phyloP scores from a whole-genome alignment of 1,140 invertebrate genomes.

The Holotrichia oblita region DNA sequence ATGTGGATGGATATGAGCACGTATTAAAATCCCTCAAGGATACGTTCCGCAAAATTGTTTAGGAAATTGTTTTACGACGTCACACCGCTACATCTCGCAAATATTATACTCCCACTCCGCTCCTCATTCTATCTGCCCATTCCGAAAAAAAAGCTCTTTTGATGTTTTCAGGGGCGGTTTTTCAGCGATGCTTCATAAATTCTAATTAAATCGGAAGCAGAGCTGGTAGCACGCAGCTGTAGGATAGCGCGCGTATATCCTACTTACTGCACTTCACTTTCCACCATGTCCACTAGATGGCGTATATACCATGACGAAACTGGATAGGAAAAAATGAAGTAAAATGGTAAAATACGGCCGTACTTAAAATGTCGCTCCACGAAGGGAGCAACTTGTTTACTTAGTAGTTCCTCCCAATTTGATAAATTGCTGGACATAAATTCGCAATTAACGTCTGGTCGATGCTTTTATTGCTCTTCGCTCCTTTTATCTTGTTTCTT shows the following conservation, averaged over 20 bases:
- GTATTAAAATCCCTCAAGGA: too few species aligned
- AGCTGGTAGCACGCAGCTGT: background rate
- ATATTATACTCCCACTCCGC: background rate
- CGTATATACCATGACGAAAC: background rate
- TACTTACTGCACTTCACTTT: background rate
- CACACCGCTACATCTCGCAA: background rate
- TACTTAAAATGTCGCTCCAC: conserved; percentile 3
- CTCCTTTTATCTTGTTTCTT: background rate
- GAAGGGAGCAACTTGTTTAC: background rate
- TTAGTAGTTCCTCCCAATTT: conserved; percentile 8
- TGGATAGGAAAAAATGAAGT: conserved; percentile 7
- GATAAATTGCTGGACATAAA: conserved; percentile 17
- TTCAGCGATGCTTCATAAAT: conserved; percentile 6
- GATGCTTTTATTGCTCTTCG: conserved; percentile 12
- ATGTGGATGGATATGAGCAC: too few species aligned
- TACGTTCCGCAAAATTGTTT: too few species aligned
- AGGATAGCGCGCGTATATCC: background rate
- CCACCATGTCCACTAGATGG: background rate
- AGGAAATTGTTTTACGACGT: background rate
- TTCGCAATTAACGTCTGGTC: conserved; percentile 6
- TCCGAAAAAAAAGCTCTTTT: background rate
- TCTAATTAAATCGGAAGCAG: conserved; percentile 12
- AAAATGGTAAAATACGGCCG: conserved; percentile 13
- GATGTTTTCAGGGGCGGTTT: background rate
- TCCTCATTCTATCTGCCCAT: too few species aligned